Conservation (phyloP, 2,113 vertebrate genomes). For the Ammodytes dubius region DNA sequence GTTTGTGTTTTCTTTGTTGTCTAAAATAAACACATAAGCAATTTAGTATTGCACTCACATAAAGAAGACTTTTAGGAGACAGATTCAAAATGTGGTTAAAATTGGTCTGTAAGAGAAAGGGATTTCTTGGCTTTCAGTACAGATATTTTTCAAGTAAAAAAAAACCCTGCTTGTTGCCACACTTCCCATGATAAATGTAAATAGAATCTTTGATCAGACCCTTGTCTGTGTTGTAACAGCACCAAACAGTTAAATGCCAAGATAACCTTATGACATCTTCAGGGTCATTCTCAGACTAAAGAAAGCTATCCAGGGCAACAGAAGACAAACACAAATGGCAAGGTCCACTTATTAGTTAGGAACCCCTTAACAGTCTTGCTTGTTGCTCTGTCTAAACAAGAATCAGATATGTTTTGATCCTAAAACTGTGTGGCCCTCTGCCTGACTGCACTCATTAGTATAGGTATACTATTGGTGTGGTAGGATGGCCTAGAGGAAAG, state of each 20-base stretch:
- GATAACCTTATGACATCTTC: neutral
- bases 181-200: neutral
- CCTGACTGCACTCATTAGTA: too few species aligned
- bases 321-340: neutral
- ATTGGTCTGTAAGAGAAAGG: neutral
- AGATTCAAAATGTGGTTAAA: neutral
- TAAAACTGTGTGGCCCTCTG: too few species aligned
- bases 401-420: too few species aligned
- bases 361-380: too few species aligned
- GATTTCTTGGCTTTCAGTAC: neutral
- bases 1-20: conserved; percentile 42
- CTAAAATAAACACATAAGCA: too few species aligned
- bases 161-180: neutral
- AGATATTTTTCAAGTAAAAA: neutral
- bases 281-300: neutral
- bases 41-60: neutral
- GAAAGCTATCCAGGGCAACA: neutral
- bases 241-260: neutral
- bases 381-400: too few species aligned
- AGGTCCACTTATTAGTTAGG: too few species aligned
- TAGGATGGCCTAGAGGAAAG: too few species aligned
- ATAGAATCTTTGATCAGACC: neutral
- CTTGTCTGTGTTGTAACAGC: neutral
- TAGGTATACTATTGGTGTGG: too few species aligned
- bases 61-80: neutral